phyloP scores from a whole-genome alignment of 2,113 vertebrate species.

The Cynoglossus semilaevis region DNA sequence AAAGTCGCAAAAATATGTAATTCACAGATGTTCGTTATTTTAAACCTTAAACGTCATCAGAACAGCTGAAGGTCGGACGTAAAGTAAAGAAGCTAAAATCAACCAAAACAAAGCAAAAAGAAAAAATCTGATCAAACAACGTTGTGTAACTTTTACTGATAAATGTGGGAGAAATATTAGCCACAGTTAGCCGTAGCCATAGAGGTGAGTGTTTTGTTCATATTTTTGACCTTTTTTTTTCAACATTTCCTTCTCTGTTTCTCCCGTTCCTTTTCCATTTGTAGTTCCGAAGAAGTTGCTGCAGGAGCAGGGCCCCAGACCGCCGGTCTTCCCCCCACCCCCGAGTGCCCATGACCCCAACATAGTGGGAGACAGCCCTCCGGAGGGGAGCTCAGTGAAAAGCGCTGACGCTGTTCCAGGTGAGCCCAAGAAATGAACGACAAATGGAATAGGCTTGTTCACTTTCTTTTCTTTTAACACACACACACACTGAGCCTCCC shows the following conservation, averaged over 20 bases:
- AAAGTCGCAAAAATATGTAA: no score
- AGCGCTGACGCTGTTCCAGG: constrained; percentile 77
- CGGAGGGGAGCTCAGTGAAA: constrained; percentile 76
- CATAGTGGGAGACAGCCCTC: constrained; percentile 82
- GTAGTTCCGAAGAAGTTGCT: constrained; percentile 88
- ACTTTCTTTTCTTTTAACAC: not conserved
- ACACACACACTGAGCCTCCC: constrained; percentile 5
- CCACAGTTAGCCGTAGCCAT: no score
- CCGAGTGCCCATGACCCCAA: constrained; percentile 79
- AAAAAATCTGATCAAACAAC: no score
- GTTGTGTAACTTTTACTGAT: no score
- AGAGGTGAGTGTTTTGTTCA: not conserved
- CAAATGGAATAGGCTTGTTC: not conserved
- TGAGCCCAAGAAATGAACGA: constrained; percentile 48
- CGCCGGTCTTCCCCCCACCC: constrained; percentile 70
- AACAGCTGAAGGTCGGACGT: no score
- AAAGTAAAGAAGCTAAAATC: no score
- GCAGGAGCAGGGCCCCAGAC: constrained; percentile 77
- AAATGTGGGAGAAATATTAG: no score
- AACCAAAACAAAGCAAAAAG: no score
- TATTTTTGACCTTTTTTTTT: constrained; percentile 8
- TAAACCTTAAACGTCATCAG: no score
- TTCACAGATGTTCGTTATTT: no score
- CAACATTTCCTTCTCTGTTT: constrained; percentile 5
- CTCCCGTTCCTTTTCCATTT: constrained; percentile 40